phyloP scores from a whole-genome alignment of 2,113 vertebrate species.

The Spea multiplicata region DNA sequence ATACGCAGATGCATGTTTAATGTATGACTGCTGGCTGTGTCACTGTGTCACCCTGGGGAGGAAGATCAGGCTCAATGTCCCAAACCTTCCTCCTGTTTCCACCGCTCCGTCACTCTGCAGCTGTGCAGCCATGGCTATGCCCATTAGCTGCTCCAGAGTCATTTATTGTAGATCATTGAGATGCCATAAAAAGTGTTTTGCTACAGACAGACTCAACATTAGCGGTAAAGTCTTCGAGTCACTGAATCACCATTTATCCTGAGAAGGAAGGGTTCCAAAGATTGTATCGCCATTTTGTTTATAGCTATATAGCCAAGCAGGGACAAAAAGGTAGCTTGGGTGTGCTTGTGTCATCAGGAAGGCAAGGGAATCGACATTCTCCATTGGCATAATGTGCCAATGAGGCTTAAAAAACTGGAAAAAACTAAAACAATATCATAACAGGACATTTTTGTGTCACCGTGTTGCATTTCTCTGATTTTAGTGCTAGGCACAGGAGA shows the following conservation, averaged over 20 bases:
- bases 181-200: too few relatives aligned
- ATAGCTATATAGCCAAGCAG: neutral
- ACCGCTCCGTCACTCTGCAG: constrained; percentile 20
- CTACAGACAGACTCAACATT: too few relatives aligned
- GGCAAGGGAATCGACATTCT: neutral
- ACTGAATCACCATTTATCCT: too few relatives aligned
- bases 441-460: too few relatives aligned
- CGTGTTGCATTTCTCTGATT: constrained; percentile 38
- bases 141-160: too few relatives aligned
- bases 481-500: constrained; percentile 81
- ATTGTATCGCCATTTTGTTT: neutral
- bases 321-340: neutral
- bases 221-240: too few relatives aligned
- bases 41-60: constrained; percentile 10
- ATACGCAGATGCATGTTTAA: constrained; percentile 35
- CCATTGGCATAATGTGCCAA: neutral
- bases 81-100: neutral
- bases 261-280: too few relatives aligned
- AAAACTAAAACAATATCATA: too few relatives aligned
- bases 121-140: neutral
- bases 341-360: neutral
- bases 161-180: too few relatives aligned
- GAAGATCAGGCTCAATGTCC: neutral
- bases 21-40: constrained; percentile 28
- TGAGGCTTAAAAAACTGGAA: neutral